Evolutionary conservation across 2,113 vertebrate species (phyloP).

Genomic region (Miniopterus natalensis): DNA sequence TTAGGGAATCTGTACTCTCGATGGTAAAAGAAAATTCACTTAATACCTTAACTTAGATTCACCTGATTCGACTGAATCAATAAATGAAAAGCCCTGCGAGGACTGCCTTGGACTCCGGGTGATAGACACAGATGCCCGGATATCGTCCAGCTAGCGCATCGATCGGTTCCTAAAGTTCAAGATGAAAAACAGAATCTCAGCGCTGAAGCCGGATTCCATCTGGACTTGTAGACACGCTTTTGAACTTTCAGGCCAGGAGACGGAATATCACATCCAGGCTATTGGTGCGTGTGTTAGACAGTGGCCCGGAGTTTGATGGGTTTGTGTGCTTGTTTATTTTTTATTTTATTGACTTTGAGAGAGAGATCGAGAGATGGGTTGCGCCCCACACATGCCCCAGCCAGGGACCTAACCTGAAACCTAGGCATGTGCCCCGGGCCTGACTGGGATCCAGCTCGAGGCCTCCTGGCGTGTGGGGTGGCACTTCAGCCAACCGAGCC

Average conservation of each 20-base stretch:
- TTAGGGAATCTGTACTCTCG: background rate
- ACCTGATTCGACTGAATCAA: background rate
- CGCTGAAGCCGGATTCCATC: background rate
- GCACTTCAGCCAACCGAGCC: background rate
- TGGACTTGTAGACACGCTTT: background rate
- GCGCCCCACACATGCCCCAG: background rate
- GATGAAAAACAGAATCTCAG: conserved; percentile 6
- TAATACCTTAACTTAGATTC: conserved; percentile 21
- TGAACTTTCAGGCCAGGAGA: background rate
- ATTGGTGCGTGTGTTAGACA: background rate
- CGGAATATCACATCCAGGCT: background rate
- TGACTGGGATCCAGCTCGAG: background rate
- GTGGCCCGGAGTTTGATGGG: background rate
- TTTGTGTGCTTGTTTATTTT: background rate
- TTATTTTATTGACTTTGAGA: background rate
- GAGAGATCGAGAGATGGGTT: background rate
- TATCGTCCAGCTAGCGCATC: background rate
- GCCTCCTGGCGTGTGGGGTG: background rate
- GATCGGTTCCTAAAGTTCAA: conserved; percentile 48
- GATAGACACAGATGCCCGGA: background rate
- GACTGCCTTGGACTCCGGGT: background rate
- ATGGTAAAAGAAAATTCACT: conserved; percentile 7
- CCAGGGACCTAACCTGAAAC: background rate
- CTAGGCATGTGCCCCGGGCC: background rate
- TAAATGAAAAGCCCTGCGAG: background rate